phyloP scores from a whole-genome alignment of 1,140 invertebrate species.

The Rhopalosiphum maidis region DNA sequence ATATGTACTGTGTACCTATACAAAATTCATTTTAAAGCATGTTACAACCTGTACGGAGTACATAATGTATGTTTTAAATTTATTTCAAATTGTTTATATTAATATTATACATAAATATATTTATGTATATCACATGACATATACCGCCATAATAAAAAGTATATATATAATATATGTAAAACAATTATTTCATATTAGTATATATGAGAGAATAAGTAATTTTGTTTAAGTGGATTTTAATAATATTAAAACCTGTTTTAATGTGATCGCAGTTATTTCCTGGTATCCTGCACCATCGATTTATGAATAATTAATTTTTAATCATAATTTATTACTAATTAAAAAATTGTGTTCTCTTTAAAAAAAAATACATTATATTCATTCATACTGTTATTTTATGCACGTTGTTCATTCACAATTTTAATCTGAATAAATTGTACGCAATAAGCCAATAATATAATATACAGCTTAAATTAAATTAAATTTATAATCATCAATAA shows the following conservation, averaged over 20 bases:
- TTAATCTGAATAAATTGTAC: not conserved
- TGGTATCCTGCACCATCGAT: not conserved
- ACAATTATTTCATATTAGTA: slow-evolving; percentile 29
- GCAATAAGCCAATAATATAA: not conserved
- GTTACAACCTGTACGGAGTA: not conserved
- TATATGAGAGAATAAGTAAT: not conserved
- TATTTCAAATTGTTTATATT: not conserved
- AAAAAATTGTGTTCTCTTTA: not conserved
- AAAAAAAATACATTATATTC: not conserved
- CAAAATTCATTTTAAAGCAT: not conserved
- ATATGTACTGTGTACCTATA: not conserved
- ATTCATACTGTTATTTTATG: not conserved
- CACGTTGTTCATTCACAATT: slow-evolving; percentile 25
- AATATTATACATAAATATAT: not conserved
- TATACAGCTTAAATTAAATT: not conserved
- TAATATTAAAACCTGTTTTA: slow-evolving; percentile 15
- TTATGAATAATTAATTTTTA: slow-evolving; percentile 44
- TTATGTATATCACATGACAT: not conserved
- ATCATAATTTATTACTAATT: slow-evolving; percentile 38
- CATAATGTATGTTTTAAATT: not conserved
- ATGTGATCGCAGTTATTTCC: not conserved
- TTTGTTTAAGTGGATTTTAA: slow-evolving; percentile 24
- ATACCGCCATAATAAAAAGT: not conserved
- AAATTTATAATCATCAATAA: not conserved
- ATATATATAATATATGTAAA: not conserved